Base-by-base conservation (phyloP, 2,888 invertebrate species). In the Therioaphis trifolii region DNA sequence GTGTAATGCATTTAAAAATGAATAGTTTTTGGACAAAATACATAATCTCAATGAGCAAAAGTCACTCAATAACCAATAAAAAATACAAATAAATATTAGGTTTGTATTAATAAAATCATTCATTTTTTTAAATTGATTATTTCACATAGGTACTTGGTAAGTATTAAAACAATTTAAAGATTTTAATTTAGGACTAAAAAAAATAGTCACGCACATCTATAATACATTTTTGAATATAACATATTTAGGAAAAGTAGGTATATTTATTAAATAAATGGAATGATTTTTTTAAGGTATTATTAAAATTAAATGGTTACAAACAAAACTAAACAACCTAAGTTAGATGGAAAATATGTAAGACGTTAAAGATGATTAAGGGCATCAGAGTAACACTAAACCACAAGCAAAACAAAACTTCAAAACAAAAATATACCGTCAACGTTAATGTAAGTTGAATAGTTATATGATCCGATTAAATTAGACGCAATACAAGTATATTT, bases 401-500 rank as follows among this genome's bases (percentile, higher is more conserved):
- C 71, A 82, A 75, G 43, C 46, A 40, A 68, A 55, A 69, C 61
- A 79, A 55, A 18, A 75, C 24, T 27, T 66, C 18, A 52, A 63
- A 76, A 55, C 11, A 35, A 82, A 82, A 78, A 72, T 66, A 21
- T 71, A 77, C 76, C 77, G 24, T 71, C 78, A 24, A 80, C 72
- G 68, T 80, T 58, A 66, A 80, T 77, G 11, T 49, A 55, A 24
- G 72, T 84, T 29, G 85, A 84, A 71, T 80, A 84, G 52, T 66
- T 27, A 66, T 84, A 63, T 40, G 76, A 89, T 80, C 92, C 93
- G 71, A 92, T 93, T 79, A 89, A 88, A 89, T 94, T 94, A 76
- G 87, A 86, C 1, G 89, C 89, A 35, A 87, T 87, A 86, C 89
- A 90, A 2, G 89, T 89, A 86, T 89, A 89, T 85, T 88, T 88